Evolutionary conservation across 2,888 invertebrate genomes (phyloP), one percentile per base, ranked within the genome.

Genomic region (Cosmopolites sordidus): DNA sequence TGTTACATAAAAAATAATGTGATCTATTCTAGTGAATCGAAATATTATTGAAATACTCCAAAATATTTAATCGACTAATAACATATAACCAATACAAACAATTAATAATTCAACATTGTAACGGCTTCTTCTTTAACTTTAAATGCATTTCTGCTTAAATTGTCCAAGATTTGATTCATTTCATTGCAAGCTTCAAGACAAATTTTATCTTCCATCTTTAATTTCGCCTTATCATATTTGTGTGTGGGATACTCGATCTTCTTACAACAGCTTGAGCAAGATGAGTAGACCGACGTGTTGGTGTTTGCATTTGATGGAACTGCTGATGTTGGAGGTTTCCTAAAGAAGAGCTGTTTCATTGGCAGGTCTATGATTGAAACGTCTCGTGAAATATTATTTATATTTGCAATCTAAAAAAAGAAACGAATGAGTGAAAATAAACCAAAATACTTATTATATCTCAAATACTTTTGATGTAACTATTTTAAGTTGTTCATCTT

Each of bases 401-500:
- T 61, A 40, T 59, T 59, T 16, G 55, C 56, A 40, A 62, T 60
- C 60, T 62, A 46, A 22, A 58, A 58, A 58, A 43, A n/a, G n/a
- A n/a, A n/a, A n/a, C n/a, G n/a, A n/a, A n/a, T n/a, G n/a, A n/a
- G n/a, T n/a, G n/a, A n/a, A n/a, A n/a, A n/a, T n/a, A n/a, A n/a
- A n/a, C n/a, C n/a, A n/a, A n/a, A n/a, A n/a, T n/a, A n/a, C n/a
- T 22, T 22, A 22, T 22, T 22, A 5, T 5, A 22, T 22, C 8
- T 22, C 3, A 22, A 22, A 22, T 52, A 65, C 66, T 58, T 63
- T 65, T 14, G 56, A 51, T 11, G 57, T 61, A 4, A 65, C 58
- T 16, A 39, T 41, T 42, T 56, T 52, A 8, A 67, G 49, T 54
- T 66, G 61, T 29, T 65, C 57, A 51, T 71, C 69, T 56, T 70